Percentiles rank a stretch among this genome's conserved stretches.
Evolutionary conservation across 2,888 invertebrate species (phyloP).

Genomic region (Dorcus parallelipipedus): DNA sequence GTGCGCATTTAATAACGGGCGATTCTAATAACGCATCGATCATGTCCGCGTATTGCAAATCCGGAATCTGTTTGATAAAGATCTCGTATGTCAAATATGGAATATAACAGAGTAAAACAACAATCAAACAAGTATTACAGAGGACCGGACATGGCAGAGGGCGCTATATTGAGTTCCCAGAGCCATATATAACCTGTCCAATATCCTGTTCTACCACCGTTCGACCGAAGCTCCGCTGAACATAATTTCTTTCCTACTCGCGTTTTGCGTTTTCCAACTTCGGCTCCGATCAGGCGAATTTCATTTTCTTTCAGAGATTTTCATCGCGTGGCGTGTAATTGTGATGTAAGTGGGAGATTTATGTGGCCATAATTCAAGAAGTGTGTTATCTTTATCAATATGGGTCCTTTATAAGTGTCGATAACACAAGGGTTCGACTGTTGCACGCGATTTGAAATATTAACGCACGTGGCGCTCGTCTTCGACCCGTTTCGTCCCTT

Average conservation of each 20-base stretch:
- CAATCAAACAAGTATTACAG: slow-evolving; percentile 36
- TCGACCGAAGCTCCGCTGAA: slow-evolving; percentile 33
- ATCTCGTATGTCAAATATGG: slow-evolving; percentile 33
- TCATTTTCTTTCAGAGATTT: neutral
- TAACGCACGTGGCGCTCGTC: slow-evolving; percentile 17
- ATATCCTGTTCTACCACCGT: slow-evolving; percentile 35
- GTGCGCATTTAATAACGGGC: slow-evolving; percentile 6
- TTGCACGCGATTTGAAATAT: slow-evolving; percentile 26
- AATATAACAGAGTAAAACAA: slow-evolving; percentile 36
- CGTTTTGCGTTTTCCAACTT: too few relatives aligned
- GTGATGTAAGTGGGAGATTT: slow-evolving; percentile 12
- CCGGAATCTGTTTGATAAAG: slow-evolving; percentile 24
- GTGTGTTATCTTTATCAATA: slow-evolving; percentile 15
- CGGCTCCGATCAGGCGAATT: neutral
- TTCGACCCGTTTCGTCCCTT: neutral
- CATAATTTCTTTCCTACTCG: slow-evolving; percentile 36
- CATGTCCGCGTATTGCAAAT: slow-evolving; percentile 14
- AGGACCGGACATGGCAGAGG: slow-evolving; percentile 35
- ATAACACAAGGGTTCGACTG: slow-evolving; percentile 18
- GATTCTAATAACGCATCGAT: slow-evolving; percentile 24
- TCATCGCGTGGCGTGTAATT: slow-evolving; percentile 2
- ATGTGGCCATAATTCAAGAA: slow-evolving; percentile 11
- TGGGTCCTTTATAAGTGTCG: slow-evolving; percentile 12
- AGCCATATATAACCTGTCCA: slow-evolving; percentile 39
- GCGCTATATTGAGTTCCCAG: slow-evolving; percentile 36